A percentile compares a stretch with the other conserved stretches of the same genome.
These are phyloP conservation scores for Probosciger aterrimus DNA, from an alignment of 2,113 vertebrate genomes.

Conservation along the genomic window DNA sequence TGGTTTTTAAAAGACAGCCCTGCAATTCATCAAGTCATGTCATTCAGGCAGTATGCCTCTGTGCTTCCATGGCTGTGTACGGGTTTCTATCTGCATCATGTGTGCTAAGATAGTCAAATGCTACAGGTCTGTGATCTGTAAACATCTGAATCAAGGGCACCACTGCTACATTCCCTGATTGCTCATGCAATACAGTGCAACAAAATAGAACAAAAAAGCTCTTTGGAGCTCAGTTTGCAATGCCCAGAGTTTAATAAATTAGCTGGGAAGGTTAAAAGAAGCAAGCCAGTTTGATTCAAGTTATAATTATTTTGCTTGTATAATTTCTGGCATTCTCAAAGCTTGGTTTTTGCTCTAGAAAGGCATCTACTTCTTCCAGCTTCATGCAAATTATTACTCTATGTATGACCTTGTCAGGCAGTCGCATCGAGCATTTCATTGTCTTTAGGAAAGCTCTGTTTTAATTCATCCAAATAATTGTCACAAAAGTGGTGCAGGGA, in stretches of 20 bases:
- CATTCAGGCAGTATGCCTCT: neutral
- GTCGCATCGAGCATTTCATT: neutral
- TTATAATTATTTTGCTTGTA: conserved; percentile 39
- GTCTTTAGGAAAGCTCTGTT: neutral
- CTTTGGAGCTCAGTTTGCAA: neutral
- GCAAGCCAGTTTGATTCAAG: neutral
- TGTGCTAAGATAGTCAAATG: conserved; percentile 24
- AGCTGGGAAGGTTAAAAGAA: conserved; percentile 29
- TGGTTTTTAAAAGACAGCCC: neutral
- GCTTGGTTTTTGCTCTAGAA: conserved; percentile 11
- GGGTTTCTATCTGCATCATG: neutral
- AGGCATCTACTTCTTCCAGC: neutral
- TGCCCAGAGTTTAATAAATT: conserved; percentile 28
- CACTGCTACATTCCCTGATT: neutral
- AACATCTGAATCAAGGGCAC: conserved; percentile 38
- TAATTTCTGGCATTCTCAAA: conserved; percentile 9
- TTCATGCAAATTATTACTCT: conserved; percentile 20
- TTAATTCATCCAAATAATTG: neutral
- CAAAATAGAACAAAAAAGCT: conserved; percentile 10
- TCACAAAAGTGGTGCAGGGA: neutral
- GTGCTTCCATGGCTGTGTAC: neutral
- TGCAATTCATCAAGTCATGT: neutral
- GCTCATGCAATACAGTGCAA: conserved; percentile 4
- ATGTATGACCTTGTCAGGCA: conserved; percentile 33
- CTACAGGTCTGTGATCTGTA: conserved; percentile 23